These are phyloP conservation scores for Melolontha melolontha DNA, from an alignment of 2,888 invertebrate species.

Conservation along the genomic window DNA sequence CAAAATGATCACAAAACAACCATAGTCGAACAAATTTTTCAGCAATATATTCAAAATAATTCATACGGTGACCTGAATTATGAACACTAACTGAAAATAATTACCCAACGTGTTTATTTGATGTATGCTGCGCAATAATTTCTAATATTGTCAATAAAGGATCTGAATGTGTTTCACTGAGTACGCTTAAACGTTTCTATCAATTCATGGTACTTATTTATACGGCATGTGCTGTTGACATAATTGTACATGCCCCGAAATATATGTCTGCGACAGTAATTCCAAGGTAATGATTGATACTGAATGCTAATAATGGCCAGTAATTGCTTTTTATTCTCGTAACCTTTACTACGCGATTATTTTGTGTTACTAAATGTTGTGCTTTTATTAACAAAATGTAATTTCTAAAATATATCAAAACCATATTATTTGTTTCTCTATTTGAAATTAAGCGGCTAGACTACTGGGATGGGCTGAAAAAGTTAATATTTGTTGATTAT, in stretches of 20 bases:
- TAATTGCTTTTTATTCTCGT: slow-evolving; percentile 2
- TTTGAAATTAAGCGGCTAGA: no score
- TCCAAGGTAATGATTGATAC: slow-evolving; percentile 24
- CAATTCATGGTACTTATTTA: slow-evolving; percentile 26
- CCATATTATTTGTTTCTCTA: no score
- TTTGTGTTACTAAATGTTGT: no score
- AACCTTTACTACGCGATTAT: no score
- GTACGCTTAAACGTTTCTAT: slow-evolving; percentile 23
- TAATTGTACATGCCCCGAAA: slow-evolving; percentile 21
- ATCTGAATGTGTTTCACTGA: not conserved
- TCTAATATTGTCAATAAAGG: slow-evolving; percentile 19
- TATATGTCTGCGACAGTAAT: slow-evolving; percentile 10
- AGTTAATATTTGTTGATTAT: no score
- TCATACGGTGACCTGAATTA: not conserved
- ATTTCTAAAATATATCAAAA: no score
- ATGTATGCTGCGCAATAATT: slow-evolving; percentile 17
- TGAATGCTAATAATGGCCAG: slow-evolving; percentile 2
- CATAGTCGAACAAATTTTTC: no score
- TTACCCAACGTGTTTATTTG: slow-evolving; percentile 8
- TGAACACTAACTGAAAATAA: slow-evolving; percentile 9
- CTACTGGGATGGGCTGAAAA: no score
- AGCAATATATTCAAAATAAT: no score
- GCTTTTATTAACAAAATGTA: no score
- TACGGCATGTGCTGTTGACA: slow-evolving; percentile 20
- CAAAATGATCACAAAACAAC: not conserved